These are phyloP conservation scores for Amphipoea oculea DNA, from an alignment of 2,888 invertebrate species.

Conservation along the genomic window DNA sequence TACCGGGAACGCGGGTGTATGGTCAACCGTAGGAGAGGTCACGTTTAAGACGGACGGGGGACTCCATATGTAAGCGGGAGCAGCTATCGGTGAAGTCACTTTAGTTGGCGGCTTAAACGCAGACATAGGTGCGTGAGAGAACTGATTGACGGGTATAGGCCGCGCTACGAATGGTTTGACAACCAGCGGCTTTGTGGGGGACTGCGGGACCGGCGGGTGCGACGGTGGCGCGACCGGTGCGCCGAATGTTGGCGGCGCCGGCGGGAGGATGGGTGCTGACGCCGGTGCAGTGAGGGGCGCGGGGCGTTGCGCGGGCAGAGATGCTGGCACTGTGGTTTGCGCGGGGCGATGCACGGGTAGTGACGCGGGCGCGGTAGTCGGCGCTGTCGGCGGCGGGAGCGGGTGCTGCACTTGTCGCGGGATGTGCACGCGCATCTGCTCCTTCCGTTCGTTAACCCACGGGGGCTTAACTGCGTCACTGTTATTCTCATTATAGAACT, in stretches of 20 bases:
- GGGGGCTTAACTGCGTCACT: slow-evolving; percentile 84
- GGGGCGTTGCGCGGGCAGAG: slow-evolving; percentile 33
- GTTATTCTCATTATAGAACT: slow-evolving; percentile 75
- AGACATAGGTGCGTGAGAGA: slow-evolving; percentile 94
- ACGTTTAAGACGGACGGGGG: slow-evolving; percentile 81
- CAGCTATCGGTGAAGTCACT: slow-evolving; percentile 80
- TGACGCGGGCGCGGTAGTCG: slow-evolving; percentile 42
- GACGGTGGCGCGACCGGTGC: slow-evolving; percentile 58
- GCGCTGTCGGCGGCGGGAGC: slow-evolving; percentile 48
- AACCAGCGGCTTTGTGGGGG: slow-evolving; percentile 77
- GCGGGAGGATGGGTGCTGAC: slow-evolving; percentile 33
- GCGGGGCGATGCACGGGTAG: slow-evolving; percentile 36
- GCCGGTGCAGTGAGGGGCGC: slow-evolving; percentile 32
- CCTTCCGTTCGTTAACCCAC: slow-evolving; percentile 84
- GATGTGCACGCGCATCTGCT: slow-evolving; percentile 68
- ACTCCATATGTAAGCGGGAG: slow-evolving; percentile 84
- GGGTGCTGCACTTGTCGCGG: slow-evolving; percentile 64
- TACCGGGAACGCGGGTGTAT: slow-evolving; percentile 69
- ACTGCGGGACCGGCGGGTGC: slow-evolving; percentile 72
- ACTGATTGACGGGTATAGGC: slow-evolving; percentile 92
- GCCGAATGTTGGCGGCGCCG: slow-evolving; percentile 26
- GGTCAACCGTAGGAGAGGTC: slow-evolving; percentile 77
- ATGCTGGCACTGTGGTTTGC: slow-evolving; percentile 41
- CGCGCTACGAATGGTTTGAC: slow-evolving; percentile 89
- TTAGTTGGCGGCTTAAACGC: slow-evolving; percentile 92